Base-by-base conservation (phyloP, 2,797 vertebrate species). In the Pelochelys cantorii region DNA sequence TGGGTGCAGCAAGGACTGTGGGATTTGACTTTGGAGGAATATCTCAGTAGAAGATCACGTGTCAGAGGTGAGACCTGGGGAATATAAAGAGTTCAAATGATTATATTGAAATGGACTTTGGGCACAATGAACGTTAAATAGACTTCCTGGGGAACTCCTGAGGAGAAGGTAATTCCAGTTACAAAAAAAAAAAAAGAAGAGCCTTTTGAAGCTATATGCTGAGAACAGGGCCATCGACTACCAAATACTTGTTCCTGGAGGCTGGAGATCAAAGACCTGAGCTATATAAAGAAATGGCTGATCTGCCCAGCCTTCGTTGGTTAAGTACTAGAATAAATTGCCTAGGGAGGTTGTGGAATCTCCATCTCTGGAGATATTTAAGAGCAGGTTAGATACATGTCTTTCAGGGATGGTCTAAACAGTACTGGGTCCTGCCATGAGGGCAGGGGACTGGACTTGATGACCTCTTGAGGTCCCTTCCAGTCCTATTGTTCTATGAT, bases 1-100 rank as follows among this genome's bases (percentile, higher is more conserved):
- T 18, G 29, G 22, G 3, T 75, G 5, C 37, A 75, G 4, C 3
- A 0, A 1, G 4, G 2, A 0, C 31, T 29, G 14, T 52, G 65
- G 4, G 0, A 11, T 74, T 55, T 55, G 15, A 20, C 84, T 15
- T 14, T 65, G 27, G 8, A 68, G 68, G 14, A 25, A 20, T 57
- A 34, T 93, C 34, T 22, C 62, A 22, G 7, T 13, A 57, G n/a
- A 25, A 78, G 79, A 65, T n/a, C 7, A 17, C n/a, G 15, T 65
- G 62, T 34, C 62, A 34, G 62, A n/a, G 17, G 31, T 68, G 62
- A 68, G 15, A 68, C 62, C 62, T n/a, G 17, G 62, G 17, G 20
- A 68, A 3, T 5, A 4, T 34, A 68, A 65, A n/a, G 62, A 18
- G 15, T 65, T 65, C 62, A 65, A 34, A 68, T 68, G 62, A 68